phyloP scores from a whole-genome alignment of 2,888 invertebrate genomes.

The Phaonia tiefii region DNA sequence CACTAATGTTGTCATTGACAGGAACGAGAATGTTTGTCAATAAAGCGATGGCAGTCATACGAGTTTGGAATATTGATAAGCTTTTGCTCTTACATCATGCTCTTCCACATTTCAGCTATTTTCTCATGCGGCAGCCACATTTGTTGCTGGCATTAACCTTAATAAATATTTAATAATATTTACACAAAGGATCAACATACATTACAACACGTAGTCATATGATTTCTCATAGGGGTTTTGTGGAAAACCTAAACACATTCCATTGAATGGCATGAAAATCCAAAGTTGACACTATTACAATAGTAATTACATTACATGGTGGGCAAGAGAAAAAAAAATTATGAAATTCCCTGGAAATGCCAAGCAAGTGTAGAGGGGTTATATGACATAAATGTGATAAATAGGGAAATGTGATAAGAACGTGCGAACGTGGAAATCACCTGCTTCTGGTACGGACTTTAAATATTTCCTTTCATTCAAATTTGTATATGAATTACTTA shows the following conservation, averaged over 20 bases:
- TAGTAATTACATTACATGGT: neutral
- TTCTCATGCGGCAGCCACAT: neutral
- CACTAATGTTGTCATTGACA: neutral
- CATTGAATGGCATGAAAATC: neutral
- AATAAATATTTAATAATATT: conserved; percentile 50
- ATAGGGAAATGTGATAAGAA: neutral
- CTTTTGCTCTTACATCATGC: neutral
- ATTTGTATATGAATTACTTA: conserved; percentile 31
- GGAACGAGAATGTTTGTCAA: neutral
- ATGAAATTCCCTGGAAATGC: too few species aligned
- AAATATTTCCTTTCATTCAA: neutral
- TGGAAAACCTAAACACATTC: neutral
- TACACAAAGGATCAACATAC: conserved; percentile 52
- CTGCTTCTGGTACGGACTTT: neutral
- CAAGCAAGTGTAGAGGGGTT: too few species aligned
- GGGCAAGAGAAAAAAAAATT: too few species aligned
- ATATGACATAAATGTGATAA: too few species aligned
- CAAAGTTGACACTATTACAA: conserved; percentile 20
- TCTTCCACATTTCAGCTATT: neutral
- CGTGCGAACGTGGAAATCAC: conserved; percentile 7
- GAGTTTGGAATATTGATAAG: conserved; percentile 18
- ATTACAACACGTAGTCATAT: conserved; percentile 51
- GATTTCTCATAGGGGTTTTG: neutral
- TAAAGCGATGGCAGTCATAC: neutral
- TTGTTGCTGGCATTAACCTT: conserved; percentile 59